A percentile compares a stretch with the other conserved stretches of the same genome.
phyloP scores from a whole-genome alignment of 2,888 invertebrate genomes.

The Drosophila niveifrons region DNA sequence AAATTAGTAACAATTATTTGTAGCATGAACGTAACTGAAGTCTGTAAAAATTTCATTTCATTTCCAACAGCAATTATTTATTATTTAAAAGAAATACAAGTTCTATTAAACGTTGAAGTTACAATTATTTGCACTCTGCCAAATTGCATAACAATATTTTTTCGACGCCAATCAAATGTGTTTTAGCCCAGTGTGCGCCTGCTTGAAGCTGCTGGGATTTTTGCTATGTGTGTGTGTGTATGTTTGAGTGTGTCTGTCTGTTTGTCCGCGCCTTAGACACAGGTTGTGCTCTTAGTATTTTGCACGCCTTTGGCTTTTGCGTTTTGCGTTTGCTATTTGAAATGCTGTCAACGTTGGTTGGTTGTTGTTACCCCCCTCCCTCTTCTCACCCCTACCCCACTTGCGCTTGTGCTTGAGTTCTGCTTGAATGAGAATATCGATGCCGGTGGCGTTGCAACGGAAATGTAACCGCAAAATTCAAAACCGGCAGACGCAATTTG shows the following conservation, averaged over 20 bases:
- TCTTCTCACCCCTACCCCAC: neutral
- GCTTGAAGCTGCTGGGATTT: conserved; percentile 12
- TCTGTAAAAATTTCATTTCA: too few relatives aligned
- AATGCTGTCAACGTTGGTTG: conserved; percentile 73
- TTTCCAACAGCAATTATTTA: too few relatives aligned
- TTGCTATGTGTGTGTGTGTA: neutral
- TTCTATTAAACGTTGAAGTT: too few relatives aligned
- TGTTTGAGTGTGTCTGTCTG: neutral
- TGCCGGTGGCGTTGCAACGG: conserved; percentile 62
- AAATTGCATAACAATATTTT: too few relatives aligned
- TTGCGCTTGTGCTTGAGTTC: neutral
- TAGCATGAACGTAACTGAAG: too few relatives aligned
- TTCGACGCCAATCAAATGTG: neutral
- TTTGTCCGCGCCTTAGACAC: conserved; percentile 18
- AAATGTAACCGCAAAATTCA: conserved; percentile 79
- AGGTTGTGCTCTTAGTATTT: conserved; percentile 50
- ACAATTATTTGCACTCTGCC: too few relatives aligned
- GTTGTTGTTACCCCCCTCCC: conserved; percentile 1
- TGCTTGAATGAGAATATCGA: conserved; percentile 37
- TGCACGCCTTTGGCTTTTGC: conserved; percentile 49
- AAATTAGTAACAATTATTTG: too few relatives aligned
- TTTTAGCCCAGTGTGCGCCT: conserved; percentile 34
- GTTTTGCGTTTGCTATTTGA: conserved; percentile 56
- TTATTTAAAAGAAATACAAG: too few relatives aligned
- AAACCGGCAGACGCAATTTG: conserved; percentile 79